Evolutionary conservation across 2,113 vertebrate species (phyloP).

Genomic region (Hemicordylus capensis): DNA sequence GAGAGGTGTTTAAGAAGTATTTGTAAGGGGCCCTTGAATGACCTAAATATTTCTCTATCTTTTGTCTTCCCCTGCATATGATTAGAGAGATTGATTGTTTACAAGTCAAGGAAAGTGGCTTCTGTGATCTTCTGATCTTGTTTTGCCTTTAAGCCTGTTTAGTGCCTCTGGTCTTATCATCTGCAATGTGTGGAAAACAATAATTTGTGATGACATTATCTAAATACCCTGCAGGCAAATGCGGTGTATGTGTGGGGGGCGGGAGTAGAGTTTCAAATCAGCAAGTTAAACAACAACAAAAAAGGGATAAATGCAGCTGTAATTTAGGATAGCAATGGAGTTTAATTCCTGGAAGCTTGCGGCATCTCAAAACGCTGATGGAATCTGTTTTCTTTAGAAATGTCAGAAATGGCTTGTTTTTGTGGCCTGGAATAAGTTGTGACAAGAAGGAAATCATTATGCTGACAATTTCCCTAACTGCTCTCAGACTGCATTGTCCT

Average conservation of each 20-base stretch:
- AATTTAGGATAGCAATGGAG: conserved; percentile 50
- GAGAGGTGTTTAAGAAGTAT: neutral
- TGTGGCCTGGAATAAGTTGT: conserved; percentile 25
- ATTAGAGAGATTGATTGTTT: conserved; percentile 37
- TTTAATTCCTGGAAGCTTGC: conserved; percentile 43
- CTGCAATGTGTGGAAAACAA: conserved; percentile 31
- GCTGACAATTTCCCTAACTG: neutral
- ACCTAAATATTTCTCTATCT: neutral
- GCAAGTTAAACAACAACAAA: neutral
- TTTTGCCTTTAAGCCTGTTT: conserved; percentile 31
- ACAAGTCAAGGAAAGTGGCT: conserved; percentile 43
- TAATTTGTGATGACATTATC: conserved; percentile 64
- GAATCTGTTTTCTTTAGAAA: neutral
- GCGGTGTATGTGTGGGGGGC: neutral
- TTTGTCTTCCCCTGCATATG: conserved; percentile 5
- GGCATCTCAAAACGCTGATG: neutral
- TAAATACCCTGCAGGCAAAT: conserved; percentile 56
- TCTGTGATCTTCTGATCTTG: conserved; percentile 49
- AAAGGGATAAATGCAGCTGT: conserved; percentile 41
- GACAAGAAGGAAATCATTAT: conserved; percentile 45
- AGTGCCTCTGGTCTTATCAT: conserved; percentile 50
- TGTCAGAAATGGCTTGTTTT: neutral
- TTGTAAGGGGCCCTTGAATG: conserved; percentile 8
- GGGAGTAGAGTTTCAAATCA: conserved; percentile 28
- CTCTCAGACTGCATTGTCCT: conserved; percentile 17